Percentiles rank a stretch among this genome's conserved stretches.
phyloP scores from a whole-genome alignment of 1,140 invertebrate species.

The Muscidifurax raptorellus region DNA sequence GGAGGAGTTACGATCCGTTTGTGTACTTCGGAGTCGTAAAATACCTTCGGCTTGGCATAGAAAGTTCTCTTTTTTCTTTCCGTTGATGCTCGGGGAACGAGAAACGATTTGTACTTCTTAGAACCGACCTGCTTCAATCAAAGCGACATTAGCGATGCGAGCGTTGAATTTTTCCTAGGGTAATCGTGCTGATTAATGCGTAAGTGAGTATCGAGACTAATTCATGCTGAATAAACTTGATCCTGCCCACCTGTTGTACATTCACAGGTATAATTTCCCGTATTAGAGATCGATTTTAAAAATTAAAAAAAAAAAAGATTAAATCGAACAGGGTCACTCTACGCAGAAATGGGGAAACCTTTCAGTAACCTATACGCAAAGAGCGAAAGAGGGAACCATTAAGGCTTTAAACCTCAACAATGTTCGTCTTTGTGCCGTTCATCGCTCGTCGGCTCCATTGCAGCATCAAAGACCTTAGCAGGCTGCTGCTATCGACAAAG shows the following conservation, averaged over 20 bases:
- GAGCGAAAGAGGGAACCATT: neutral
- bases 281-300: neutral
- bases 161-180: too few relatives aligned
- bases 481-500: conserved; percentile 7
- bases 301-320: neutral
- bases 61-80: conserved; percentile 28
- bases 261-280: too few relatives aligned
- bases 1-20: conserved; percentile 39
- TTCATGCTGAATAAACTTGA: too few relatives aligned
- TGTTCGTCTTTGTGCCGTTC: conserved; percentile 21
- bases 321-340: neutral
- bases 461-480: conserved; percentile 22
- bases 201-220: too few relatives aligned
- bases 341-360: neutral
- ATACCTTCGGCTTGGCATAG: conserved; percentile 22
- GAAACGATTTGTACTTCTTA: conserved; percentile 47
- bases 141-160: neutral
- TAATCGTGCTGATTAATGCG: too few relatives aligned
- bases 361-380: neutral
- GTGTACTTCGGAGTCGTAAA: conserved; percentile 34
- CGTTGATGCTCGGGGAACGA: conserved; percentile 30
- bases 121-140: conserved; percentile 8
- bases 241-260: too few relatives aligned
- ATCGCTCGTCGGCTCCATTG: neutral
- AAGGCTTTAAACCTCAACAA: conserved; percentile 28